Conservation (phyloP, 2,797 vertebrate species). For the Sandelia bainsii region DNA sequence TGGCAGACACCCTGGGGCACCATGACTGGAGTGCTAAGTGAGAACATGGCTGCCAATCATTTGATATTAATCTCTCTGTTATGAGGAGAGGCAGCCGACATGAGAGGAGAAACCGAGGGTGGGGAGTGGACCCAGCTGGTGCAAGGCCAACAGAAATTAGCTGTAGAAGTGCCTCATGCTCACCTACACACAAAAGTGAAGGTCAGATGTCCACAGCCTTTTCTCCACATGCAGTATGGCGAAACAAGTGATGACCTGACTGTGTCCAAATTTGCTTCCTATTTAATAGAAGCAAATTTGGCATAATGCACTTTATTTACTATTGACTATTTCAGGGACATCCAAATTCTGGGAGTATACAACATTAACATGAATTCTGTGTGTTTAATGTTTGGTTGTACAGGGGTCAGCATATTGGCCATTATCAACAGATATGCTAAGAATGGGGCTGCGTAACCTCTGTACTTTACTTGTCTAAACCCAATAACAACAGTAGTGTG, state of each 20-base stretch:
- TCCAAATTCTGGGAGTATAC: too few species aligned
- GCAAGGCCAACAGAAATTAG: conserved; percentile 52
- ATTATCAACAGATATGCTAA: too few species aligned
- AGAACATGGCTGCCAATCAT: conserved; percentile 74
- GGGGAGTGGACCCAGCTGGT: conserved; percentile 58
- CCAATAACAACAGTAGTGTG: too few species aligned
- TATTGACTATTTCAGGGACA: too few species aligned
- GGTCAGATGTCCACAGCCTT: conserved; percentile 35
- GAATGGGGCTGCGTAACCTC: too few species aligned
- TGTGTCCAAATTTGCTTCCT: not conserved
- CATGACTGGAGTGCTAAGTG: conserved; percentile 66
- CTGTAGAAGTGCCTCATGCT: conserved; percentile 12
- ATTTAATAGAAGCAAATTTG: too few species aligned
- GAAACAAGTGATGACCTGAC: conserved; percentile 13
- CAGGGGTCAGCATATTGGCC: too few species aligned
- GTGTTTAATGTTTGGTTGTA: too few species aligned
- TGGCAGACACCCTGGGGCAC: conserved; percentile 63
- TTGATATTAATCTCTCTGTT: conserved; percentile 69
- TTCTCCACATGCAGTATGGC: conserved; percentile 6
- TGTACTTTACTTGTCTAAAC: too few species aligned
- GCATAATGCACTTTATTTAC: not conserved
- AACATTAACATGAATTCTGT: too few species aligned
- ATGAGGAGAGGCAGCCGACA: conserved; percentile 50
- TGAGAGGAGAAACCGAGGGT: conserved; percentile 19
- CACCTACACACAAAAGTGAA: conserved; percentile 42